Evolutionary conservation across 2,113 vertebrate species (phyloP).

Genomic region (Tiliqua scincoides): DNA sequence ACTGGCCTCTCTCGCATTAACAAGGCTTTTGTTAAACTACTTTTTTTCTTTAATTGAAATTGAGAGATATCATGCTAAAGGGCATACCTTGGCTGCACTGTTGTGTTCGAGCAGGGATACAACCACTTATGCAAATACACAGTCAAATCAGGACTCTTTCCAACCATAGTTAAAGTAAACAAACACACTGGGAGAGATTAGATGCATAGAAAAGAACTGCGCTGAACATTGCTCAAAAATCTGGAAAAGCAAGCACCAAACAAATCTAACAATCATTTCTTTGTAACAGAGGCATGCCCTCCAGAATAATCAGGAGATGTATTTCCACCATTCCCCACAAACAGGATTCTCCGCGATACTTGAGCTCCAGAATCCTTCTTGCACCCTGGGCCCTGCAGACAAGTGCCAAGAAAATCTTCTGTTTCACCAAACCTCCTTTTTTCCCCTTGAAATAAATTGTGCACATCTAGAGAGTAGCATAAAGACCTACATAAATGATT

Average conservation of each 20-base stretch:
- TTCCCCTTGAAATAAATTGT: constrained; percentile 16
- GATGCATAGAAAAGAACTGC: not conserved
- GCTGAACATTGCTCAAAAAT: not conserved
- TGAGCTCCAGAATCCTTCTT: not conserved
- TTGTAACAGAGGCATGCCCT: not conserved
- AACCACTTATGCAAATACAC: too few relatives aligned
- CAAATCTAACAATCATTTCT: not conserved
- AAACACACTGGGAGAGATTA: too few relatives aligned
- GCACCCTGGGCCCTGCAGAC: not conserved
- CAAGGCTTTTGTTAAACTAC: too few relatives aligned
- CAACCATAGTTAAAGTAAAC: too few relatives aligned
- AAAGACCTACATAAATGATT: not conserved
- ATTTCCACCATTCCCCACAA: not conserved
- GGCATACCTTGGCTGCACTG: too few relatives aligned
- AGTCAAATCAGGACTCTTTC: too few relatives aligned
- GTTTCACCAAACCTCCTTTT: not conserved
- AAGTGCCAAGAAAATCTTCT: not conserved
- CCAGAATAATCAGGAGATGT: not conserved
- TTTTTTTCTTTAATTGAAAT: too few relatives aligned
- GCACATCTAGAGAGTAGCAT: not conserved
- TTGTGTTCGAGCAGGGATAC: too few relatives aligned
- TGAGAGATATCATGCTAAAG: too few relatives aligned
- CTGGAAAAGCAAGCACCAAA: not conserved
- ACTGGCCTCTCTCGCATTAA: too few relatives aligned
- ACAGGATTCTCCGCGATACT: not conserved